These are phyloP conservation scores for Thalpophila matura DNA, from an alignment of 2,888 invertebrate genomes.

Conservation along the genomic window DNA sequence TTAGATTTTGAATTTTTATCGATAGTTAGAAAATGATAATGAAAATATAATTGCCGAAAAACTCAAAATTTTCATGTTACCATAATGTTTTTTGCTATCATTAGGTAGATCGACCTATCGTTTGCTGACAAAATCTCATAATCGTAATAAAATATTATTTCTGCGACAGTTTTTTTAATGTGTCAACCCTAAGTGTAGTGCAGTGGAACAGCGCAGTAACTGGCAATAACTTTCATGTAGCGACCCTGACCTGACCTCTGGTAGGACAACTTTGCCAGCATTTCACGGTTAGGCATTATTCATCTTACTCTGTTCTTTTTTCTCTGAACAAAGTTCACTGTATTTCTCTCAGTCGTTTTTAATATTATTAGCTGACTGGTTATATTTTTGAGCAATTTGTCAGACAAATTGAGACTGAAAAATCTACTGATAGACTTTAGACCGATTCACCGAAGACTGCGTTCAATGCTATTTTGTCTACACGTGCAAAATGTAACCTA, in stretches of 20 bases:
- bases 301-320: constrained; percentile 8
- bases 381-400: neutral
- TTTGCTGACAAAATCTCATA: neutral
- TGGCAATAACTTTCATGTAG: constrained; percentile 51
- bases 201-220: constrained; percentile 50
- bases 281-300: constrained; percentile 26
- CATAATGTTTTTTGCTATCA: neutral
- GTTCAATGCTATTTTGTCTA: constrained; percentile 21
- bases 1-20: no score
- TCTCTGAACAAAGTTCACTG: constrained; percentile 29
- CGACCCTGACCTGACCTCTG: constrained; percentile 61
- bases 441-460: constrained; percentile 3
- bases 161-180: neutral
- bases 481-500: constrained; percentile 23
- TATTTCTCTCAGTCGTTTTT: constrained; percentile 1
- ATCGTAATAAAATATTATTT: neutral
- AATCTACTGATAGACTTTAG: constrained; percentile 8
- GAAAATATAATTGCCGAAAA: no score
- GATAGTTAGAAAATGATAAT: no score
- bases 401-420: neutral
- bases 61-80: neutral
- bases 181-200: constrained; percentile 43
- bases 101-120: neutral
- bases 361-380: neutral
- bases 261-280: constrained; percentile 25